Evolutionary conservation across 23 tunicate genomes (phyloP), one percentile per base, ranked within the genome.

Genomic region (Styela clava): DNA sequence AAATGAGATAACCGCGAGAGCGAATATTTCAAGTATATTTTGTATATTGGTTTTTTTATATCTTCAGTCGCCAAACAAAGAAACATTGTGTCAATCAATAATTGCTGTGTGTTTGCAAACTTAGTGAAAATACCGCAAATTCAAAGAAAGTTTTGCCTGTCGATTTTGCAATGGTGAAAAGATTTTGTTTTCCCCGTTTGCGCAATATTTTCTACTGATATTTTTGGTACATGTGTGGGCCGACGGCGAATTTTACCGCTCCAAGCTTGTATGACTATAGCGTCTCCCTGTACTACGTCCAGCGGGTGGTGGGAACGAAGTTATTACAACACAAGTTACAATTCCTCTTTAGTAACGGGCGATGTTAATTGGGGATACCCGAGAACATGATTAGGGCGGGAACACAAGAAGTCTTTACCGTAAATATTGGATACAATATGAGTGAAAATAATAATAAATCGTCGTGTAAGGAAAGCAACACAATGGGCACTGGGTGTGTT

Each of bases 301-400:
- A n/a, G n/a, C n/a, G n/a, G n/a, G n/a, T 12, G 56, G 56, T 44
- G 56, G 56, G 56, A 44, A 44, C 56, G 56, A 7, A 44, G 56
- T 44, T 44, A 12, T 44, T 7, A 12, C 12, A 12, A 5, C 9
- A 12, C 56, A 44, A 44, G 56, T 44, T 44, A 44, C 56, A 44
- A 44, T 44, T 44, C 56, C 12, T 12, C 12, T 44, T 44, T 12
- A 44, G 12, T 44, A 5, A 44, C 7, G 12, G 56, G 7, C 12
- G 56, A 44, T 44, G 56, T 67, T 67, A 67, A 67, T 67, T 67
- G 71, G 31, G 16, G 71, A 29, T 25, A 67, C 22, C 16, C 16
- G 71, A 67, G 71, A 67, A 67, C 71, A 67, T 67, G 71, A 67
- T 67, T 67, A 67, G 71, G 71, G 71, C 71, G 71, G 71, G 30